Evolutionary conservation across 2,113 vertebrate species (phyloP), one percentile per base, ranked within the genome.

Genomic region (Andinoacara biseriatus): DNA sequence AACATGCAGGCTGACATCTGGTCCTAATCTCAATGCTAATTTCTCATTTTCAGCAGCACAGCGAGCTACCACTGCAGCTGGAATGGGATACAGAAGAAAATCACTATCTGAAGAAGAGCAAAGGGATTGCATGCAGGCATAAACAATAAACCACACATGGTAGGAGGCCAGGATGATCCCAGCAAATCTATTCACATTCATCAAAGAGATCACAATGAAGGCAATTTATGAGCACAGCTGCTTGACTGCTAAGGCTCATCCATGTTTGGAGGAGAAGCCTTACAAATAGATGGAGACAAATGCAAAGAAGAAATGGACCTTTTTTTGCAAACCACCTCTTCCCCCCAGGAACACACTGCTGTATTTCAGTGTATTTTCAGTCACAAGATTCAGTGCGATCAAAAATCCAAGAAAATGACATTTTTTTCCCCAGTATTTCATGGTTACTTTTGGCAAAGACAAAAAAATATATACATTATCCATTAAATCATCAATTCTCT

Each of bases 181-280:
- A 60, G 31, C 69, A 52, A 57, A 89, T 89, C 74, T 74, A 86
- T 85, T 86, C 78, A 86, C 80, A 86, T 81, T 90, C 81, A 86
- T 83, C 60, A 85, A 26, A 83, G 63, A 77, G 65, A 90, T 76
- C 26, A 46, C 58, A 85, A 59, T 65, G 54, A 82, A 7, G 20
- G 13, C 20, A 35, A 58, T 84, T 69, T 85, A 54, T 61, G 67
- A 79, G 76, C 56, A 13, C 81, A 86, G 78, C 57, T 82, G 86
- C 75, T 81, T 76, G 26, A 62, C 33, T 74, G 58, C 60, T 26
- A 29, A 82, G 60, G 74, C 38, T 35, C 10, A 5, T 65, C 61
- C 76, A 1, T 74, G 78, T 76, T 80, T 80, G 59, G 54, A 33
- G 29, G 58, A 74, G 43, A 76, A 61, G 46, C 14, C 18, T 63